Evolutionary conservation across 1,140 invertebrate species (phyloP).

Genomic region (Bombus impatiens): DNA sequence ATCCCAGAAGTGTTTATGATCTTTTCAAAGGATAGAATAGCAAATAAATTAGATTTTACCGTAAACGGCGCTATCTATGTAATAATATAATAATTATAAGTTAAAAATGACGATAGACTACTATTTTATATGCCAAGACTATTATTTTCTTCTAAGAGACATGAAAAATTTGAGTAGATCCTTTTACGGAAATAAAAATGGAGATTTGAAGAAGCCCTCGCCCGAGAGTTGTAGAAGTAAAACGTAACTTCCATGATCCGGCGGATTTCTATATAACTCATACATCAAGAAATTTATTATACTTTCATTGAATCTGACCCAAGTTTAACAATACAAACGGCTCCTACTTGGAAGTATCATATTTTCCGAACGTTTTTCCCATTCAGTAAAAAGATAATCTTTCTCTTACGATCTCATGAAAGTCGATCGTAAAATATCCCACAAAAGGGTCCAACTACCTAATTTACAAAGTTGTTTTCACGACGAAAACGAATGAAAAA

Average conservation of each 20-base stretch:
- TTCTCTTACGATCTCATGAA: no score
- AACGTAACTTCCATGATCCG: neutral
- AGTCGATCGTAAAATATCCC: neutral
- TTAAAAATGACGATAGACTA: no score
- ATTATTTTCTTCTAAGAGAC: no score
- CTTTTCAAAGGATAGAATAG: no score
- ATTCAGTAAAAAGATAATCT: neutral
- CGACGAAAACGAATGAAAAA: neutral
- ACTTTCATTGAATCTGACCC: neutral
- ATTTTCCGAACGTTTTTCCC: conserved; percentile 7
- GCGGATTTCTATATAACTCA: neutral
- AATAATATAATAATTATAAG: no score
- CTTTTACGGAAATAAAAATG: neutral
- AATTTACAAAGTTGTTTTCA: conserved; percentile 5
- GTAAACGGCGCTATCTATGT: no score
- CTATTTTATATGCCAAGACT: neutral
- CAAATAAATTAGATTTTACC: no score
- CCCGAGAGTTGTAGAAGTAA: neutral
- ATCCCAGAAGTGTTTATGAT: no score
- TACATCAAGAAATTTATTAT: neutral
- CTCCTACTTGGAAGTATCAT: neutral
- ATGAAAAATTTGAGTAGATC: neutral
- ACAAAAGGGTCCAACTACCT: neutral
- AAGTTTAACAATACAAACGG: conserved; percentile 4
- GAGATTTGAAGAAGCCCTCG: neutral